Base-by-base conservation (phyloP, 1,140 invertebrate genomes). In the Trichonephila clavata region DNA sequence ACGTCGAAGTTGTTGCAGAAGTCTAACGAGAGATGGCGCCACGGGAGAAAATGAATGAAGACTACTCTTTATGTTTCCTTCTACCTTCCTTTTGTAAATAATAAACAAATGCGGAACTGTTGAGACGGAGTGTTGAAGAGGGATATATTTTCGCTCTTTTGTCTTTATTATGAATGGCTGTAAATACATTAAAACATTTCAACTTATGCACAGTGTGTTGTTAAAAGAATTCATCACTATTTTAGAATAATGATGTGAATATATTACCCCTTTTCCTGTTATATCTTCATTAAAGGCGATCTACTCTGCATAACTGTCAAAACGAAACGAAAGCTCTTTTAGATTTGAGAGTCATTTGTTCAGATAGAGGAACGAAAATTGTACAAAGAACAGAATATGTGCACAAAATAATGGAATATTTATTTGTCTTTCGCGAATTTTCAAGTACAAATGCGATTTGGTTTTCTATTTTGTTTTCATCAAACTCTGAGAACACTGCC, bases 11-110 rank as follows among this genome's bases (percentile, higher is more conserved):
- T 24, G 93, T 94, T 60, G 93, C 93, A 13, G 86, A 94, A 84
- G 93, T 94, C 27, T 94, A 77, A 90, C 63, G 32, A 89, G n/a
- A 94, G 93, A 94, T 94, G 93, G 93, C 93, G 50, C n/a, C 93
- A 83, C 77, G 3, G 18, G n/a, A 63, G 32, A 27, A 32, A 39
- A 14, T 4, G 27, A 77, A 71, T 27, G 68, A 65, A 27, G 65
- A 68, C 21, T 68, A 68, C 65, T 24, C 10, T 14, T 68, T 24
- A 39, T 77, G 71, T 77, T 68, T 24, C 21, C 14, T 68, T 68
- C 65, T 24, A 24, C 32, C 16, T 39, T 50, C 7, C 10, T 50
- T 77, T 77, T 77, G 71, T 83, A 83, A 83, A 83, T 57, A 83
- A 13, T 81, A 81, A 39, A 57, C n/a, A 27, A 81, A 83, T 83